phyloP scores from a whole-genome alignment of 1,140 invertebrate genomes.

The Pseudachorutes palmiensis region DNA sequence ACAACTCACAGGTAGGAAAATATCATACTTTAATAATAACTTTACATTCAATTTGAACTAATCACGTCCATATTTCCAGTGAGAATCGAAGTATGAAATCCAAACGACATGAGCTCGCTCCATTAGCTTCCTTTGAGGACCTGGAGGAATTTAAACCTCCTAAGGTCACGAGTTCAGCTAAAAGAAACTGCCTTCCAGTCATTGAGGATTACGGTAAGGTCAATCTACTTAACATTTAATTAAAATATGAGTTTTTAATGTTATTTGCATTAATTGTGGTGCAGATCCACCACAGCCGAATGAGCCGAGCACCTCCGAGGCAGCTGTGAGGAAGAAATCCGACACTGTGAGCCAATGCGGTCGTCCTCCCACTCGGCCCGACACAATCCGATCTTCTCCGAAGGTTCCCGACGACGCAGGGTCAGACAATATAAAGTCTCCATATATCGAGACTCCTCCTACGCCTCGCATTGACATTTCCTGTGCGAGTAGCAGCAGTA shows the following conservation, averaged over 20 bases:
- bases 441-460: no score
- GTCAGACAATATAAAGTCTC: conserved; percentile 42
- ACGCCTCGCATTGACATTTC: conserved; percentile 79
- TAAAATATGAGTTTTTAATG: background rate
- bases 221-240: background rate
- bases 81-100: conserved; percentile 57
- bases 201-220: conserved; percentile 4
- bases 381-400: conserved; percentile 36
- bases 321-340: conserved; percentile 16
- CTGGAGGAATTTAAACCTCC: conserved; percentile 59
- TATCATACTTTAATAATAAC: background rate
- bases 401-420: conserved; percentile 67
- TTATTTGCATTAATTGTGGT: background rate
- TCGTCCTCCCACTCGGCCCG: conserved; percentile 35
- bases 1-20: no score
- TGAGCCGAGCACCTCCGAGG: conserved; percentile 16
- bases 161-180: conserved; percentile 41
- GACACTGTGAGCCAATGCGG: conserved; percentile 30
- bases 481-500: conserved; percentile 72
- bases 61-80: conserved; percentile 35
- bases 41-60: background rate
- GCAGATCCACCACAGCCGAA: conserved; percentile 14
- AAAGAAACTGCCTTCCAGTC: conserved; percentile 7
- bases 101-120: conserved; percentile 53
- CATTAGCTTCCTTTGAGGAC: conserved; percentile 86